Percentiles rank a stretch among this genome's conserved stretches.
phyloP scores from a whole-genome alignment of 1,140 invertebrate species.

The Thalassaphorura encarpata region DNA sequence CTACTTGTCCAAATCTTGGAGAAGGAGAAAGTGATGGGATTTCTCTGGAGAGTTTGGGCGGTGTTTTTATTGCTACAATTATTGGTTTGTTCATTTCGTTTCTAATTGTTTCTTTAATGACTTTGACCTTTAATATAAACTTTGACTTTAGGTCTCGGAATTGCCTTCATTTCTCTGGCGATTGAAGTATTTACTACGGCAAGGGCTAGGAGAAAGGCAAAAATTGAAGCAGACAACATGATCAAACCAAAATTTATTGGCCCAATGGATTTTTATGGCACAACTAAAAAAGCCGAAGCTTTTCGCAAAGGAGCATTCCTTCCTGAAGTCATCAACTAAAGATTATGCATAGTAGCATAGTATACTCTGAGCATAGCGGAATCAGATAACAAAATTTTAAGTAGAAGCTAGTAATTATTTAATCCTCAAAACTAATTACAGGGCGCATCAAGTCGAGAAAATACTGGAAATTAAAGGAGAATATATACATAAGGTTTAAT shows the following conservation, averaged over 20 bases:
- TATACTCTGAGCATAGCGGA: too few species aligned
- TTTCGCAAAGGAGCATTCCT: slow-evolving; percentile 22
- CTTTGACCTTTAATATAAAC: background rate
- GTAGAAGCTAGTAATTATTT: too few species aligned
- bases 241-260: slow-evolving; percentile 30
- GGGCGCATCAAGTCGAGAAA: too few species aligned
- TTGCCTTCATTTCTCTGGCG: slow-evolving; percentile 31
- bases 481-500: too few species aligned
- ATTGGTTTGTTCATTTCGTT: slow-evolving; percentile 58
- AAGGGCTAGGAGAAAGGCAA: slow-evolving; percentile 27
- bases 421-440: too few species aligned
- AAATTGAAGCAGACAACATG: slow-evolving; percentile 29
- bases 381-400: too few species aligned
- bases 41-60: slow-evolving; percentile 74
- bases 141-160: slow-evolving; percentile 21
- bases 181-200: slow-evolving; percentile 31
- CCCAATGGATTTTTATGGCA: slow-evolving; percentile 31
- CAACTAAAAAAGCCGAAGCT: slow-evolving; percentile 23
- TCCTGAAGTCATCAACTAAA: slow-evolving; percentile 31
- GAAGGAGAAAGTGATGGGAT: slow-evolving; percentile 67
- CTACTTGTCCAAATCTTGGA: slow-evolving; percentile 14
- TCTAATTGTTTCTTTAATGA: too few species aligned
- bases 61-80: slow-evolving; percentile 77
- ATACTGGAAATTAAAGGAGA: too few species aligned
- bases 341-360: too few species aligned